These are phyloP conservation scores for Drosophila dives DNA, from an alignment of 2,888 invertebrate species.

Conservation along the genomic window DNA sequence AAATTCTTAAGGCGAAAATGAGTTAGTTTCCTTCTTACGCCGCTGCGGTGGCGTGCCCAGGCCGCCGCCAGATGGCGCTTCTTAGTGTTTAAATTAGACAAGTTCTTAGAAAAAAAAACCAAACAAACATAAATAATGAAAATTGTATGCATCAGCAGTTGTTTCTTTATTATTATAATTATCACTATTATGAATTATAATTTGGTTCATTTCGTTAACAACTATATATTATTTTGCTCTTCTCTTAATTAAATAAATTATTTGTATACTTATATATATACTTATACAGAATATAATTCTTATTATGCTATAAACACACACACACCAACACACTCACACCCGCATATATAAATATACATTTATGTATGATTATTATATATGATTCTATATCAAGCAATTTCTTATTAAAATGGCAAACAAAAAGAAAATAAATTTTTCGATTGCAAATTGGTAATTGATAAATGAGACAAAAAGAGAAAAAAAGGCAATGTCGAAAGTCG, in stretches of 20 bases:
- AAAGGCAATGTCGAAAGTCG: slow-evolving; percentile 2
- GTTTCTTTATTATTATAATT: slow-evolving; percentile 32
- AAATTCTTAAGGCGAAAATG: slow-evolving; percentile 44
- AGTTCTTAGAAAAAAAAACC: slow-evolving; percentile 46
- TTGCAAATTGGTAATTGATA: slow-evolving; percentile 28
- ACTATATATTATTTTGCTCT: slow-evolving; percentile 32
- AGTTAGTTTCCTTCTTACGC: slow-evolving; percentile 64
- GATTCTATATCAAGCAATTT: slow-evolving; percentile 33
- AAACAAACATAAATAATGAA: slow-evolving; percentile 20
- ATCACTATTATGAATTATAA: slow-evolving; percentile 14
- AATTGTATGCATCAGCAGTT: slow-evolving; percentile 50
- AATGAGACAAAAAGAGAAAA: not conserved
- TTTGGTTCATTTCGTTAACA: slow-evolving; percentile 11
- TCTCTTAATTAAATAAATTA: slow-evolving; percentile 51
- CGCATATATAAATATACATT: slow-evolving; percentile 18
- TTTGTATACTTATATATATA: slow-evolving; percentile 49
- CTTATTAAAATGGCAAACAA: slow-evolving; percentile 36
- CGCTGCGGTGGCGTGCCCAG: slow-evolving; percentile 17
- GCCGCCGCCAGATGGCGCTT: slow-evolving; percentile 40
- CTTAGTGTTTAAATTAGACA: slow-evolving; percentile 68
- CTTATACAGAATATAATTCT: slow-evolving; percentile 52
- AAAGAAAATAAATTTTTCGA: slow-evolving; percentile 38
- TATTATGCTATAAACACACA: slow-evolving; percentile 51
- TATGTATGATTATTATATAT: not conserved
- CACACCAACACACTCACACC: slow-evolving; percentile 31